Percentiles rank a stretch among this genome's conserved stretches.
Evolutionary conservation across 2,888 invertebrate genomes (phyloP).

Genomic region (Graphium colonna): DNA sequence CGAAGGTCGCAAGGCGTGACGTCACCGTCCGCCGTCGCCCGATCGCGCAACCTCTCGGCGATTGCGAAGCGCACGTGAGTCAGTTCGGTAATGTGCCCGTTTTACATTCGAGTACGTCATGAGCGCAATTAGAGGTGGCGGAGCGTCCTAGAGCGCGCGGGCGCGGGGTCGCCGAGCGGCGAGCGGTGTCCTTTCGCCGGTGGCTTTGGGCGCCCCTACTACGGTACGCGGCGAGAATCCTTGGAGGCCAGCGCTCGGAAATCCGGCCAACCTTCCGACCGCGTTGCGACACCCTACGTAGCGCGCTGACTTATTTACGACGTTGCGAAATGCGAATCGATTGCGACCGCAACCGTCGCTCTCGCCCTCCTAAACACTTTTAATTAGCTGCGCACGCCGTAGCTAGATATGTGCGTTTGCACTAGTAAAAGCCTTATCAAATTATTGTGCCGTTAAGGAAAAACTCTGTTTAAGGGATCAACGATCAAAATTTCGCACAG

Average conservation of each 20-base stretch:
- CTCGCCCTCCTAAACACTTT: constrained; percentile 73
- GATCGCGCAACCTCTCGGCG: constrained; percentile 30
- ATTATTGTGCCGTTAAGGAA: too few species aligned
- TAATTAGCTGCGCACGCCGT: too few species aligned
- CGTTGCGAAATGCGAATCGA: constrained; percentile 78
- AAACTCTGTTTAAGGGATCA: too few species aligned
- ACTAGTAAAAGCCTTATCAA: too few species aligned
- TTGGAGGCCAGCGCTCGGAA: constrained; percentile 78
- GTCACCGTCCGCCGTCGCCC: constrained; percentile 19
- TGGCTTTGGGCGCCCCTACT: constrained; percentile 29
- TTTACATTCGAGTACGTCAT: constrained; percentile 52
- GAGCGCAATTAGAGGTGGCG: constrained; percentile 37
- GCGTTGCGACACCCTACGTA: constrained; percentile 68
- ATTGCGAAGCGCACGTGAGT: constrained; percentile 69
- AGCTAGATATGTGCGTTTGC: too few species aligned
- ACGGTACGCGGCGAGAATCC: constrained; percentile 73
- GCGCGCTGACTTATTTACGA: constrained; percentile 75
- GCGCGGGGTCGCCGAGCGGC: constrained; percentile 1
- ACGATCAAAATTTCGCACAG: too few species aligned
- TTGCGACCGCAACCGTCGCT: constrained; percentile 78
- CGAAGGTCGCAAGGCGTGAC: background rate
- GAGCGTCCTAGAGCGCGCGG: background rate
- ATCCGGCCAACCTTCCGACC: constrained; percentile 80
- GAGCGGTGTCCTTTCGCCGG: constrained; percentile 36
- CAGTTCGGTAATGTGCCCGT: constrained; percentile 58